Percentiles rank a stretch among this genome's conserved stretches.
Evolutionary conservation across 1,140 invertebrate genomes (phyloP).

Genomic region (Ganaspis sp.): DNA sequence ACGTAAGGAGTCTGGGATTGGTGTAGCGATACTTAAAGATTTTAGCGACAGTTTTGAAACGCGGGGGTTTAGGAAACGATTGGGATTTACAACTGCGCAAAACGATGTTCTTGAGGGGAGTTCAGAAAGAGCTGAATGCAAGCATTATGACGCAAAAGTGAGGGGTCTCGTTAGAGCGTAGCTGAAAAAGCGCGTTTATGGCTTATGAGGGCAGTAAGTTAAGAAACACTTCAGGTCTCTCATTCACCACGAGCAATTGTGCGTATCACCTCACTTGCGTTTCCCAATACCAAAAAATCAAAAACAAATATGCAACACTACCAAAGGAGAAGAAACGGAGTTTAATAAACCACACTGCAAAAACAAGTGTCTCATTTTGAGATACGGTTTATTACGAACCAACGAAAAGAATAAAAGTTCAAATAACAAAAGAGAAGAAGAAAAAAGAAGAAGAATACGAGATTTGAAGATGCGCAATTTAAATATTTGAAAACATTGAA

Average conservation of each 20-base stretch:
- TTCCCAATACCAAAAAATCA: neutral
- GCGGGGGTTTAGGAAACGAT: neutral
- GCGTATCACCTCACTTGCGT: constrained; percentile 5
- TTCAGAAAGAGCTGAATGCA: constrained; percentile 53
- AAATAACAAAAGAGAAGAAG: no score
- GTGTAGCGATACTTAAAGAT: neutral
- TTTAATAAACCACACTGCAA: no score
- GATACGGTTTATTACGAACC: no score
- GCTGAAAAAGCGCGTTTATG: constrained; percentile 59
- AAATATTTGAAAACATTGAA: no score
- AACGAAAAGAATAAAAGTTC: no score
- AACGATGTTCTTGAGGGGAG: constrained; percentile 26
- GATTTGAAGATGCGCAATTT: no score
- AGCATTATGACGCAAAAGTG: constrained; percentile 56
- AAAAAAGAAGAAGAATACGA: neutral
- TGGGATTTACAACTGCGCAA: constrained; percentile 13
- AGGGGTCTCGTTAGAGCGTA: constrained; percentile 59
- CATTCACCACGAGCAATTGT: neutral
- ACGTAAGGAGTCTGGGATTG: neutral
- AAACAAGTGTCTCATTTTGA: no score
- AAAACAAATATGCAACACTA: no score
- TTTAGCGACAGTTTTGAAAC: constrained; percentile 13
- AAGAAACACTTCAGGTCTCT: neutral
- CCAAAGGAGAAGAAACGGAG: no score
- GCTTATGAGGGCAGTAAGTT: constrained; percentile 48